Evolutionary conservation across 1,140 invertebrate species (phyloP), one percentile per base, ranked within the genome.

Genomic region (Drosophila kepulauana): DNA sequence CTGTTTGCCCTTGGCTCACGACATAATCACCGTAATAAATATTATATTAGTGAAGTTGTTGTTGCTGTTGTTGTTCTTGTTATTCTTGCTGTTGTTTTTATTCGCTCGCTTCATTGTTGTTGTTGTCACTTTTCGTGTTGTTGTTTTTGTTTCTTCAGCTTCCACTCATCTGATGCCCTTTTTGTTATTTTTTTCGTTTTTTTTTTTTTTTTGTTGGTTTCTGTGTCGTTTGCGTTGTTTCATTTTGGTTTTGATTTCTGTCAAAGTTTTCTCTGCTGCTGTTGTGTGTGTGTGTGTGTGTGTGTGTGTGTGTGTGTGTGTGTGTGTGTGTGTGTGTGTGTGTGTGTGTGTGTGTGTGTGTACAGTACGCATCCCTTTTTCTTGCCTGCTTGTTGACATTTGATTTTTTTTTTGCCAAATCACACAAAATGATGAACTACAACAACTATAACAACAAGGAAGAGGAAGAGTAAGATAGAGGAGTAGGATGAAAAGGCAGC

Each of bases 11-110:
- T 71, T 77, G 69, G 74, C 66, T 78, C 64, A 62, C 64, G 77
- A 79, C 77, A 79, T 79, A 79, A 79, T 79, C 77, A 77, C 77
- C 77, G 77, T 79, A 73, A 79, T 79, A 79, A 79, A 79, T 77
- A 79, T 79, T 79, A 77, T 79, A 79, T 79, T 79, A 79, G 77
- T 79, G 52, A 52, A 72, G 64, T 77, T 77, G 68, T 79, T 76
- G 49, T 67, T 71, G 43, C 1, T 20, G 20, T 25, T 25, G 20
- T 25, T 25, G 20, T 30, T 62, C 25, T 35, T 56, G 5, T 10
- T 62, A 11, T 38, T 73, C n/a, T 43, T 65, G 11, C 20, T 71
- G n/a, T 61, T 54, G 63, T 66, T 25, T 25, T 25, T 25, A 25
- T 25, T 25, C 20, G 20, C 20, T 25, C 20, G 20, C 20, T 25